Base-by-base conservation (phyloP, 1,140 invertebrate species). In the Drosophila tristis region DNA sequence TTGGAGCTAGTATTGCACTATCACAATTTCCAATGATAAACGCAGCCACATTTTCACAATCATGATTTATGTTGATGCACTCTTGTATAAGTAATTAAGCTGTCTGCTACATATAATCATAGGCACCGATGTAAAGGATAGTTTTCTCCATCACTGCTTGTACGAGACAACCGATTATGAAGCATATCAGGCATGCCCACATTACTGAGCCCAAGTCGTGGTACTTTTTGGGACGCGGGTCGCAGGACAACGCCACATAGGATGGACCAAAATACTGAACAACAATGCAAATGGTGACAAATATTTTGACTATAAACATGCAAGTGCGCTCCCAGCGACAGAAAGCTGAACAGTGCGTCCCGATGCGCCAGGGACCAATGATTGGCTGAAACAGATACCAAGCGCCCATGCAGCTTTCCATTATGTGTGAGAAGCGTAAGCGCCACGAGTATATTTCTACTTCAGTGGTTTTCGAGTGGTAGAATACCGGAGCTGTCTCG, bases 321-420 rank as follows among this genome's bases (percentile, higher is more conserved):
- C 71, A 74, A 15, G 45, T 35, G 3, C 75, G 71, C 48, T 78
- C 71, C 60, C 60, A 78, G 4, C 50, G 45, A 7, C 60, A 55
- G 0, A 51, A 48, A 0, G 60, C 5, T 8, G 42, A 31, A 5
- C 42, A 29, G 8, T 45, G 15, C 15, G 57, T 47, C 13, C 72
- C 75, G 20, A 64, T 57, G 5, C 72, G 59, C 75, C 75, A 78
- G 20, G 74, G 74, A 0, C 74, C 74, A 11, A 56, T 50, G 16
- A 77, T 11, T 13, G 74, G 44, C 20, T 77, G 74, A 64, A 77
- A 77, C 23, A 78, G 59, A 49, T 70, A 74, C 71, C 64, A 78
- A 5, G 70, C 70, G 0, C 56, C 51, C 54, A 78, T 64, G 35
- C 25, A 56, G 13, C 8, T 7, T 50, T 78, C 75, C 20, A 74